Conservation (phyloP, 1,140 invertebrate genomes). For the Solenopsis fugax region DNA sequence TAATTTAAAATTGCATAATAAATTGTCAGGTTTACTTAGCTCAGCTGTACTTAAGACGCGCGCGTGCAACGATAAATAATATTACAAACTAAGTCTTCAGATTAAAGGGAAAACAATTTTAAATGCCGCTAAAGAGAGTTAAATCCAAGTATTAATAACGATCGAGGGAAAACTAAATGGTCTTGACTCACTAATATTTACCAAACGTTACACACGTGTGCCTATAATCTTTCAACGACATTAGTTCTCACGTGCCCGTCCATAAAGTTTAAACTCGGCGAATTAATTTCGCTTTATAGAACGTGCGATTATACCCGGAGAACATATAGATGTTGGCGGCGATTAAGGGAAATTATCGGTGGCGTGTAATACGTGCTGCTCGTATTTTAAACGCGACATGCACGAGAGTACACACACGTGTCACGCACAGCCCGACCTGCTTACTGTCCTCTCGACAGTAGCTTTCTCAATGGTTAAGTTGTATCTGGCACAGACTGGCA, state of each 20-base stretch:
- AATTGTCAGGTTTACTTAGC: not conserved
- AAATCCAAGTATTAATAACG: not conserved
- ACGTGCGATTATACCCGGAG: not conserved
- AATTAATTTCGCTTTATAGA: not conserved
- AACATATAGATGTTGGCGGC: not conserved
- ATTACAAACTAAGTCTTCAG: not conserved
- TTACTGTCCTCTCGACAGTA: not conserved
- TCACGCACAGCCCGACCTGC: constrained; percentile 16
- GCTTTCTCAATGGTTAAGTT: not conserved
- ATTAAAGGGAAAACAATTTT: constrained; percentile 1
- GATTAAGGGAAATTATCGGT: constrained; percentile 33
- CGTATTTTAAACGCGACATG: not conserved
- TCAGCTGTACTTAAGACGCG: not conserved
- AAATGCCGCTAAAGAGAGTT: not conserved
- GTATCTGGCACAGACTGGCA: not conserved
- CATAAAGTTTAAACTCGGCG: not conserved
- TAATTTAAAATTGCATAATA: constrained; percentile 4
- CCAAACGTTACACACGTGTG: not conserved
- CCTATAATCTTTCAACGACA: not conserved
- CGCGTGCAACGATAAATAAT: not conserved
- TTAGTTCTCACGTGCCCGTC: not conserved
- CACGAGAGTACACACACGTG: not conserved
- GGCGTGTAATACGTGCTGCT: not conserved
- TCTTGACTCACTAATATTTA: not conserved
- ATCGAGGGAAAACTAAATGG: not conserved